Conservation (phyloP, 2,888 invertebrate genomes). For the Leptinotarsa rubiginosa region DNA sequence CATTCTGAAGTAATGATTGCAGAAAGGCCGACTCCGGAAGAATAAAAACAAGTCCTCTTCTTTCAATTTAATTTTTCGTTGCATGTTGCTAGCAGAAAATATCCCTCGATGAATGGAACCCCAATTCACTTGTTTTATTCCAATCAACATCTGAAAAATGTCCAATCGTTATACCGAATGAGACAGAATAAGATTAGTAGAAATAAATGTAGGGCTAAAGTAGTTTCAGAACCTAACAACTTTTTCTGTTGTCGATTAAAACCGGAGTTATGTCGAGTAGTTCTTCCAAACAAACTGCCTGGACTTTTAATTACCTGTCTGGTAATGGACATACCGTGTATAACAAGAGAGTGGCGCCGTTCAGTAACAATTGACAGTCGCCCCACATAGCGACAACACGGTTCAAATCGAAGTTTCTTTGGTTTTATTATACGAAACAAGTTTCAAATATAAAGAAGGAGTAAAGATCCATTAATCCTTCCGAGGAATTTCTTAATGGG, state of each 20-base stretch:
- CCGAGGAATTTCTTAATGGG: constrained; percentile 43
- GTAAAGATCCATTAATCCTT: constrained; percentile 34
- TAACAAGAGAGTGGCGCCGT: constrained; percentile 65
- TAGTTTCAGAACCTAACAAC: constrained; percentile 51
- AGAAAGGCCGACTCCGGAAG: too few species aligned
- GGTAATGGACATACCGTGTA: constrained; percentile 68
- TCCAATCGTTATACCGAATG: constrained; percentile 3
- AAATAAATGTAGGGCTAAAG: constrained; percentile 50
- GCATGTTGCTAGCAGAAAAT: neutral
- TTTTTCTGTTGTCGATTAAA: constrained; percentile 61
- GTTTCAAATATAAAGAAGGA: constrained; percentile 14
- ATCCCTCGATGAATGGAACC: neutral
- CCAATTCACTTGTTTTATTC: too few species aligned
- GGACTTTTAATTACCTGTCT: constrained; percentile 67
- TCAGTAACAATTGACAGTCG: constrained; percentile 63
- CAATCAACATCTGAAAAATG: constrained; percentile 3
- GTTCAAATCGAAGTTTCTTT: constrained; percentile 46
- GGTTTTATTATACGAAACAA: constrained; percentile 28
- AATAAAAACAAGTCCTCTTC: too few species aligned
- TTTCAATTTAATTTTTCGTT: too few species aligned
- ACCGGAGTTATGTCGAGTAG: constrained; percentile 64
- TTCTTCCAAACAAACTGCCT: constrained; percentile 60
- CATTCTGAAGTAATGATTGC: too few species aligned
- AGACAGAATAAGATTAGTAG: constrained; percentile 25
- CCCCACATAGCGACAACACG: constrained; percentile 60